Conservation (phyloP, 2,113 vertebrate genomes). For the Ammospiza nelsoni region DNA sequence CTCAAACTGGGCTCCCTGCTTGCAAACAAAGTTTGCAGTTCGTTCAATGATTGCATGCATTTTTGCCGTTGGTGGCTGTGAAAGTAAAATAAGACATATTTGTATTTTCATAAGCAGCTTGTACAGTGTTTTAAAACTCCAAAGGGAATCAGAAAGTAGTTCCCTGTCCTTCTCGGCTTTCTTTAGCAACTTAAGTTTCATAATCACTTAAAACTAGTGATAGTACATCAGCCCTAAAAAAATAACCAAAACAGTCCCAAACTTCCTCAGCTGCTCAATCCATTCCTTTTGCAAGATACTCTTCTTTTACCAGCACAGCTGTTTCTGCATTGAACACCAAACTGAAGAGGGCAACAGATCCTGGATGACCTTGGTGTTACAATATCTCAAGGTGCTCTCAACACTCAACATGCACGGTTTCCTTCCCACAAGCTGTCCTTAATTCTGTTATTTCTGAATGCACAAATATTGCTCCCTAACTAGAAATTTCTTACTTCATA, state of each 20-base stretch:
- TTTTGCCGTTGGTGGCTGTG: conserved; percentile 92
- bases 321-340: neutral
- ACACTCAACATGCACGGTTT: neutral
- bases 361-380: neutral
- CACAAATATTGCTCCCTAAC: neutral
- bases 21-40: conserved; percentile 94
- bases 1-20: conserved; percentile 97
- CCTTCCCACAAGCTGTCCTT: neutral
- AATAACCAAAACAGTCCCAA: neutral
- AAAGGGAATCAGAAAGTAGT: neutral
- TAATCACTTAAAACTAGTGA: neutral
- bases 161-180: neutral
- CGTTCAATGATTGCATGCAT: conserved; percentile 98
- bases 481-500: neutral
- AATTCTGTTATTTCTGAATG: neutral
- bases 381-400: neutral
- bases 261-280: neutral
- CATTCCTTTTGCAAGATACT: neutral
- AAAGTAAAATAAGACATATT: neutral
- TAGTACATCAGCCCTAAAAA: neutral
- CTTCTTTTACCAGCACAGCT: neutral
- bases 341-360: neutral
- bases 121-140: neutral
- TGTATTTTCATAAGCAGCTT: neutral
- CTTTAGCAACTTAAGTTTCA: neutral